Evolutionary conservation across 2,113 vertebrate species (phyloP).

Genomic region (Ibidorhyncha struthersii): DNA sequence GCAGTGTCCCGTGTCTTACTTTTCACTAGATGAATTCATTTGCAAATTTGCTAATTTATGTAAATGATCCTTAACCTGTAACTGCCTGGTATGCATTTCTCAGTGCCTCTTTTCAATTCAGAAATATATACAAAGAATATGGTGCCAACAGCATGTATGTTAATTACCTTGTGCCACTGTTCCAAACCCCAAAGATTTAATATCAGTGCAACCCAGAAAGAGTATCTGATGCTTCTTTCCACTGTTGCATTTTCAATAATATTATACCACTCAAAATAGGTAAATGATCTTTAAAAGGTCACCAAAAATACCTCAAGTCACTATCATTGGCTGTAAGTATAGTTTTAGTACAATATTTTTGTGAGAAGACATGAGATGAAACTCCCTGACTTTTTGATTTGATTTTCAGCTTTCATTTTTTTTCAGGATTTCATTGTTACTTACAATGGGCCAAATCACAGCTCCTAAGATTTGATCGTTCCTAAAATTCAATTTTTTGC

Average conservation of each 20-base stretch:
- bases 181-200: conserved; percentile 34
- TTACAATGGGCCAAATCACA: neutral
- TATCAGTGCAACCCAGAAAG: conserved; percentile 15
- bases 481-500: neutral
- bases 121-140: conserved; percentile 3
- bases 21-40: conserved; percentile 86
- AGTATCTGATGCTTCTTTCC: neutral
- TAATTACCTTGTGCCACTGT: neutral
- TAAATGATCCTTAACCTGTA: conserved; percentile 81
- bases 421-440: neutral
- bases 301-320: neutral
- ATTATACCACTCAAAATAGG: neutral
- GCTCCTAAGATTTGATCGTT: neutral
- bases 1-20: conserved; percentile 84
- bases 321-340: neutral
- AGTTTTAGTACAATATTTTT: neutral
- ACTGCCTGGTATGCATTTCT: conserved; percentile 73
- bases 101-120: conserved; percentile 24
- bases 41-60: conserved; percentile 85
- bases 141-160: neutral
- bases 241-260: conserved; percentile 10
- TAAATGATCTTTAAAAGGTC: conserved; percentile 13
- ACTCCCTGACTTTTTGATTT: neutral
- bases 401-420: neutral
- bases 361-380: neutral